Base-by-base conservation (phyloP, 2,888 invertebrate genomes). In the Orthosia incerta region DNA sequence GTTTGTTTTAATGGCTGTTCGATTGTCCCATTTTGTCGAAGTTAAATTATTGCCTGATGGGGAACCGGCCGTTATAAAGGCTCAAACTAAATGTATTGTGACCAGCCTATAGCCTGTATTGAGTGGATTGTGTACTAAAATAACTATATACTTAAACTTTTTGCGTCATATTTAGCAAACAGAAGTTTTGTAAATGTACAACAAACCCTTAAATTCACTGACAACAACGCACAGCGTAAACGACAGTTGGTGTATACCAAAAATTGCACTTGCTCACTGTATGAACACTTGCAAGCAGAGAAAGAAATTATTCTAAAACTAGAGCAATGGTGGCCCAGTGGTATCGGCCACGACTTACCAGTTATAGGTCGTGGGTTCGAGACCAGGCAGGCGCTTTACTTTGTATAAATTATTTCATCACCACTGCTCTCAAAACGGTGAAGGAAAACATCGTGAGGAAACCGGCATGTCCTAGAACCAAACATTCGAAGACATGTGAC, bases 1-100 rank as follows among this genome's bases (percentile, higher is more conserved):
- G 71, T 63, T 64, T 64, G 51, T 63, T 62, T 60, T 67, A 74
- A 83, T 74, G 39, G 57, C 26, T 55, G 51, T 80, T 69, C 55
- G 26, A 74, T 23, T 62, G 48, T 57, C 12, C 60, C 46, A 70
- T 70, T 77, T 45, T 26, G 56, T 16, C 39, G 45, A 31, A 51
- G 46, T 46, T 26, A 60, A 65, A 55, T 80, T 46, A 80, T 56
- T 55, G 51, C 18, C 20, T 48, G 18, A 39, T 18, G 46, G 39
- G 13, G 23, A 74, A 55, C 31, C 18, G 31, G 15, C 46, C 31
- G 26, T n/a, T n/a, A 7, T 39, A 23, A 31, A 23, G 7, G 0
- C 20, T n/a, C 1, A 20, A 51, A 45, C 46, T 2, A 69, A 68
- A 61, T 61, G 9, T 46, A 12, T 61, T 46, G 3, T 16, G 23